Base-by-base conservation (phyloP, 2,797 vertebrate species). In the Falco peregrinus region DNA sequence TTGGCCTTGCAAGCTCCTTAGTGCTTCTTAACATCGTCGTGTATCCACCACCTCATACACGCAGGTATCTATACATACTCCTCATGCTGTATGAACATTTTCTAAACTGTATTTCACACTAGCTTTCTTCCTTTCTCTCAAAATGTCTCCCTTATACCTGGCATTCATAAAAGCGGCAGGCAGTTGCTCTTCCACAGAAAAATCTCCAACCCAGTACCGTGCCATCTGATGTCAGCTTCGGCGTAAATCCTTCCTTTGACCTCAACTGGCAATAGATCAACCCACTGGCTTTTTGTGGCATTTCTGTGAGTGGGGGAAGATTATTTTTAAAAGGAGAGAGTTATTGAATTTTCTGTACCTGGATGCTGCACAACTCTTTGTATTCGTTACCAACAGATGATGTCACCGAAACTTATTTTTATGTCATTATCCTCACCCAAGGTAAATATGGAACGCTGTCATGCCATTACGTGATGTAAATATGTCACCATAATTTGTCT, bases 401-500 rank as follows among this genome's bases (percentile, higher is more conserved):
- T 94, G 93, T 98, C 98, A 98, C 93, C 89, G 90, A 96, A 97
- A 89, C 60, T 95, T 92, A 80, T 96, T 97, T 97, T 97, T 97
- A 96, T 96, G 93, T 97, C 96, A 94, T 95, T 97, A 92, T 82
- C 91, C 96, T 97, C 71, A 85, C 90, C 93, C 79, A 96, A 97
- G 80, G 89, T 91, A 97, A 97, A 97, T 70, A 96, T 13, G 88
- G 93, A 96, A 89, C 10, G 43, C 87, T 92, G 94, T 98, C 97
- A 97, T 74, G 35, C 95, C 96, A 95, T 96, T 97, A 89, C 87
- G 12, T 98, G 97, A 96, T 94, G 95, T 96, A 97, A 98, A 97
- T 93, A 84, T 96, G 97, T 97, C 97, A 97, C 97, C 97, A 97
- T 96, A 97, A 98, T 97, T 97, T 97, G 96, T 97, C 98, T 97